A percentile compares a stretch with the other conserved stretches of the same genome.
Evolutionary conservation across 2,113 vertebrate species (phyloP).

Genomic region (Cathartes aura): DNA sequence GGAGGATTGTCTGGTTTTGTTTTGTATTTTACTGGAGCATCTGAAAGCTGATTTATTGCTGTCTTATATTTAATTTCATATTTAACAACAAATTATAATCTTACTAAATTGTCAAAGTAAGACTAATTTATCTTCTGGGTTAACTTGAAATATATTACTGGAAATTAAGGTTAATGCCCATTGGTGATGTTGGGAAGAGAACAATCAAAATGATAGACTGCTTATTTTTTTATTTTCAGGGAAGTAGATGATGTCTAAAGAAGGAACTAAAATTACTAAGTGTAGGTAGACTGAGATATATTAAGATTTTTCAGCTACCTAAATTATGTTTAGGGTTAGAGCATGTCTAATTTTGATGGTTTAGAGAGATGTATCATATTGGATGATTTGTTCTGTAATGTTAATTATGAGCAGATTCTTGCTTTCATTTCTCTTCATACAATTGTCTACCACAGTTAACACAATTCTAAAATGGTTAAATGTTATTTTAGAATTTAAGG

Average conservation of each 20-base stretch:
- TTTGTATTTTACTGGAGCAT: not conserved
- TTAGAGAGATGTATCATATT: not conserved
- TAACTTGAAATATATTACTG: not conserved
- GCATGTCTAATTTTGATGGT: not conserved
- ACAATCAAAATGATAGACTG: not conserved
- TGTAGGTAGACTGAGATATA: not conserved
- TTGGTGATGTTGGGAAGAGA: not conserved
- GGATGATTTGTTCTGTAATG: not conserved
- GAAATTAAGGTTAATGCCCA: not conserved
- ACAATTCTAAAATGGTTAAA: not conserved
- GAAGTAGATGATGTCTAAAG: not conserved
- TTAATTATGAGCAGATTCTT: not conserved
- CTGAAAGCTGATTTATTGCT: not conserved
- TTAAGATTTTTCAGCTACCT: not conserved
- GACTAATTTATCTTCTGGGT: not conserved
- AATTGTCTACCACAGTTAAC: not conserved
- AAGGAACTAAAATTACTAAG: not conserved
- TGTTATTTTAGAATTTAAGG: not conserved
- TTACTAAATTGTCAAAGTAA: not conserved
- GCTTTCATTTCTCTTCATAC: not conserved
- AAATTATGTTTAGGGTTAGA: not conserved
- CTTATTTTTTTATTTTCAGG: not conserved
- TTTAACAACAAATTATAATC: not conserved
- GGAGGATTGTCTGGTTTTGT: not conserved
- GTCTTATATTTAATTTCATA: not conserved